A percentile compares a stretch with the other conserved stretches of the same genome.
Evolutionary conservation across 2,113 vertebrate genomes (phyloP).

Genomic region (Phaethon lepturus): DNA sequence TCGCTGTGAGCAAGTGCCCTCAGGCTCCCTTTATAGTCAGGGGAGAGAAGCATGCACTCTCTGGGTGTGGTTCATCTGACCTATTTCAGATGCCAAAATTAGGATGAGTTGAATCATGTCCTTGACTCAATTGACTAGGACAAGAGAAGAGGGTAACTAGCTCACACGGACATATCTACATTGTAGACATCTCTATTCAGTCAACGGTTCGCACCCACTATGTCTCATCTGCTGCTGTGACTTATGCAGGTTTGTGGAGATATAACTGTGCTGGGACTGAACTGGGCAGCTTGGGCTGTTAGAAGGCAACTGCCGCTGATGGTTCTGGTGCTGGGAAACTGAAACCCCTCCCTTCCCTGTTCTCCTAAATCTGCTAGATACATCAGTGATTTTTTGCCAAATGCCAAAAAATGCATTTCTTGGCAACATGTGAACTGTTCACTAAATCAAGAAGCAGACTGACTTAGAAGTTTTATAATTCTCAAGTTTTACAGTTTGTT

Average conservation of each 20-base stretch:
- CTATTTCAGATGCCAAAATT: not conserved
- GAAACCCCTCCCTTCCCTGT: not conserved
- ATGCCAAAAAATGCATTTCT: not conserved
- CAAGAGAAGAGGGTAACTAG: not conserved
- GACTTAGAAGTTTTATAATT: not conserved
- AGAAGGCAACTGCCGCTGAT: not conserved
- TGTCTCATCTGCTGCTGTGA: not conserved
- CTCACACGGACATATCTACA: not conserved
- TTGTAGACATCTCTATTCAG: not conserved
- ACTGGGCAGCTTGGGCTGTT: not conserved
- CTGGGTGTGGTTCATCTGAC: not conserved
- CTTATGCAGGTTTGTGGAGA: not conserved
- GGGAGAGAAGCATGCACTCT: not conserved
- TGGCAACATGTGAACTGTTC: not conserved
- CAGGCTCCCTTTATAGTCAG: not conserved
- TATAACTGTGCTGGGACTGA: not conserved
- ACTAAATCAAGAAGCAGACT: not conserved
- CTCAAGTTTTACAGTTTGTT: not conserved
- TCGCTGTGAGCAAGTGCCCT: not conserved
- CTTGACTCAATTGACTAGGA: fast-evolving
- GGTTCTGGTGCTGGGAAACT: not conserved
- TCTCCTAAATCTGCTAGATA: not conserved
- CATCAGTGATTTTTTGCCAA: not conserved
- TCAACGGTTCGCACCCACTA: not conserved
- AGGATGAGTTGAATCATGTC: not conserved